Evolutionary conservation across 2,888 invertebrate genomes (phyloP).

Genomic region (Eumerus sabulonum): DNA sequence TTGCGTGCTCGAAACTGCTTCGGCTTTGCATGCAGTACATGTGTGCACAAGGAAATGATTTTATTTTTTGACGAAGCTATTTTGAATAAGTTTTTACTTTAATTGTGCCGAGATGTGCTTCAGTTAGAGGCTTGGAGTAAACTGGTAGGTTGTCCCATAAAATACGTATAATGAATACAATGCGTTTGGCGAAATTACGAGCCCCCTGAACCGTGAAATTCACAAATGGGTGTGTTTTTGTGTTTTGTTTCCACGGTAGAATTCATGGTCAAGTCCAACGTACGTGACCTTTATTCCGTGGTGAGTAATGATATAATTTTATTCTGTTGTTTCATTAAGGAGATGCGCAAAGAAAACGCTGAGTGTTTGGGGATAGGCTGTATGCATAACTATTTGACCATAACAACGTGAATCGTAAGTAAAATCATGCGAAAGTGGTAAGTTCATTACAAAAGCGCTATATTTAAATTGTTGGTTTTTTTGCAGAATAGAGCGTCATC

Average conservation of each 20-base stretch:
- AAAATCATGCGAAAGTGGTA: too few relatives aligned
- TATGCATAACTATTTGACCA: too few relatives aligned
- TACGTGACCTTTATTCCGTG: constrained; percentile 7
- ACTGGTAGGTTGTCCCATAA: constrained; percentile 43
- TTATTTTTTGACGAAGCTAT: constrained; percentile 75
- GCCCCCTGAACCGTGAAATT: constrained; percentile 61
- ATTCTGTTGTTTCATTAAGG: constrained; percentile 1
- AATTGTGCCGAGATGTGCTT: constrained; percentile 8
- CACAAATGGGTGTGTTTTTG: constrained; percentile 45
- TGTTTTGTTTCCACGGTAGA: constrained; percentile 28
- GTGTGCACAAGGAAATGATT: constrained; percentile 76
- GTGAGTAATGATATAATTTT: constrained; percentile 48
- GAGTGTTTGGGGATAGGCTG: too few relatives aligned
- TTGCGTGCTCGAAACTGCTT: constrained; percentile 74
- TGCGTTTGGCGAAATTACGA: constrained; percentile 36
- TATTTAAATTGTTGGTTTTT: too few relatives aligned
- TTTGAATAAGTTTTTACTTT: constrained; percentile 72
- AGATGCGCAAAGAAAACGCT: constrained; percentile 50
- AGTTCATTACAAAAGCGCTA: too few relatives aligned
- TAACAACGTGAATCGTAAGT: too few relatives aligned
- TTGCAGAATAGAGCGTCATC: too few relatives aligned
- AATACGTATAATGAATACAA: constrained; percentile 37
- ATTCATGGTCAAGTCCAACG: constrained; percentile 64
- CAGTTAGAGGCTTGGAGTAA: constrained; percentile 26
- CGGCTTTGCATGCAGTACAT: constrained; percentile 75